Conservation (phyloP, 2,113 vertebrate species). For the Psephotus haematonotus region DNA sequence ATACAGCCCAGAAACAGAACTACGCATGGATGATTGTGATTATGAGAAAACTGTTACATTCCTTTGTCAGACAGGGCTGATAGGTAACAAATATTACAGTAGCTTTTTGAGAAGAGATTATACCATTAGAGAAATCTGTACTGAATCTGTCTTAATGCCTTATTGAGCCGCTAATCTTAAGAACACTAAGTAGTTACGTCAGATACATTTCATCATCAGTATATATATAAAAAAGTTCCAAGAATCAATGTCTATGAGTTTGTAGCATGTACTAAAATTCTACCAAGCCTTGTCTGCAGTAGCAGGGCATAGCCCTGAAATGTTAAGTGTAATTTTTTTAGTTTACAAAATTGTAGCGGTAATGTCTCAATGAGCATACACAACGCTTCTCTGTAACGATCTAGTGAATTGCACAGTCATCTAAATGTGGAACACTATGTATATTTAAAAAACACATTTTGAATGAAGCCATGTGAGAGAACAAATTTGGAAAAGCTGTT, state of each 20-base stretch:
- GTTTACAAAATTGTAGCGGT: neutral
- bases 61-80: neutral
- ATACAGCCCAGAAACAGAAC: neutral
- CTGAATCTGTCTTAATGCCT: neutral
- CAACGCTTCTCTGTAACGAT: neutral
- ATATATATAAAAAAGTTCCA: neutral
- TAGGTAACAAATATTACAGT: neutral
- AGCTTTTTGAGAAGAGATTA: neutral
- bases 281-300: neutral
- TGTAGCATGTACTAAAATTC: neutral
- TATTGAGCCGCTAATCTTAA: neutral
- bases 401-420: neutral
- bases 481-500: neutral
- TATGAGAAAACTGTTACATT: neutral
- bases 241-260: neutral
- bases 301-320: neutral
- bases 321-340: neutral
- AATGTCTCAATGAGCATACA: neutral
- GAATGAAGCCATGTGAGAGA: neutral
- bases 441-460: neutral
- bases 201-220: neutral
- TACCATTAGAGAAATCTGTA: neutral
- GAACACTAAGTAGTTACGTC: neutral
- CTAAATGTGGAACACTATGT: neutral
- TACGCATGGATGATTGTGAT: neutral